Conservation (phyloP, 2,797 vertebrate genomes). For the Lycodopsis pacificus region DNA sequence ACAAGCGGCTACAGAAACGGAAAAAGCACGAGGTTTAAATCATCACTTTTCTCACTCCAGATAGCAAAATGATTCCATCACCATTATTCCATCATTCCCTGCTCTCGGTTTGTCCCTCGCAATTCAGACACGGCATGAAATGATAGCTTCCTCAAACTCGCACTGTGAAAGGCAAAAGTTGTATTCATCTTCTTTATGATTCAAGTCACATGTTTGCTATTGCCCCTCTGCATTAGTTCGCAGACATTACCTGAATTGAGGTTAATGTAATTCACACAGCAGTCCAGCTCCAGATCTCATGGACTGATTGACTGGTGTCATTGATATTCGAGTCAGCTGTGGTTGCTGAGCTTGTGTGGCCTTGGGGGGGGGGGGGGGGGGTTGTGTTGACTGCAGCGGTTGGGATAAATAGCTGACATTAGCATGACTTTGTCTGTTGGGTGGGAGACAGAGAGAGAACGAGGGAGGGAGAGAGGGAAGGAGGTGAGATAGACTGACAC, state of each 20-base stretch:
- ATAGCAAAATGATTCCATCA: constrained; percentile 11
- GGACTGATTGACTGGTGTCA: constrained; percentile 56
- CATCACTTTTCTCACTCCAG: constrained; percentile 10
- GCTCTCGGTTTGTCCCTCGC: constrained; percentile 11
- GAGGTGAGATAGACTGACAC: constrained; percentile 27
- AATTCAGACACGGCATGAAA: not conserved
- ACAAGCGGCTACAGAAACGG: constrained; percentile 6
- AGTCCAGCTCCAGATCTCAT: constrained; percentile 23
- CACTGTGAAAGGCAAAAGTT: constrained; percentile 1
- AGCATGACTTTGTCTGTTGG: constrained; percentile 52
- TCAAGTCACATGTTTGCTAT: not conserved
- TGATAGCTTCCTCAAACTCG: not conserved
- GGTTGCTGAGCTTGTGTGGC: constrained; percentile 58
- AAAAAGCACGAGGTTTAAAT: constrained; percentile 13
- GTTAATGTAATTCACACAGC: constrained; percentile 35
- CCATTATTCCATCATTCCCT: not conserved
- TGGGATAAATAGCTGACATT: constrained; percentile 74
- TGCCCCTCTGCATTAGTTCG: constrained; percentile 24
- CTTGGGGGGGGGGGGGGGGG: constrained; percentile 23
- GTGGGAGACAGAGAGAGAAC: constrained; percentile 18
- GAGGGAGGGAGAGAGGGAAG: not conserved
- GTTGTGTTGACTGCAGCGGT: constrained; percentile 69
- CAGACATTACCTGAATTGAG: constrained; percentile 19
- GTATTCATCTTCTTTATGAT: not conserved
- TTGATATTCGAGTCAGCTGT: constrained; percentile 75